phyloP scores from a whole-genome alignment of 2,113 vertebrate species.

The Psittacara wagleri region DNA sequence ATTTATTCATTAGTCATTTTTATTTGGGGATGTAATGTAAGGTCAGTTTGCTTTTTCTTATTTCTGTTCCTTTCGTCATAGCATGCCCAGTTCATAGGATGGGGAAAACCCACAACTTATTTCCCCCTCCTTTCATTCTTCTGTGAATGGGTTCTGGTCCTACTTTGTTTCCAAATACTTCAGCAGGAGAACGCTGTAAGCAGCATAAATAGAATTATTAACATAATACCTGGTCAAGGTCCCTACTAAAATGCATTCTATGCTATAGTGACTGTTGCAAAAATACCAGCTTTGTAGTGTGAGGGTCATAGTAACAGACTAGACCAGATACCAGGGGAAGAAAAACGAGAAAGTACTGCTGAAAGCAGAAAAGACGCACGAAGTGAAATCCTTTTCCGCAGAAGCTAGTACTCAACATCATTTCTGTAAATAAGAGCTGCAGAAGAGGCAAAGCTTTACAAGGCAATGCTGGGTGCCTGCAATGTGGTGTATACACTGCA shows the following conservation, averaged over 20 bases:
- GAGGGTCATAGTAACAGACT: not conserved
- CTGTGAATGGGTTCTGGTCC: not conserved
- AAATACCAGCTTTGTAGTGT: not conserved
- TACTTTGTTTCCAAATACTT: not conserved
- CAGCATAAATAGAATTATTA: not conserved
- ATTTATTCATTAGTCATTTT: not conserved
- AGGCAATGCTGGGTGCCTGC: not conserved
- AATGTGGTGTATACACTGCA: not conserved
- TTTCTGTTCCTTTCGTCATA: not conserved
- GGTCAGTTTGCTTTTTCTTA: not conserved
- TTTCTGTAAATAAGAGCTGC: not conserved
- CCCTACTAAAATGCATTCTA: not conserved
- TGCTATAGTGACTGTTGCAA: not conserved
- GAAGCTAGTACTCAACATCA: not conserved
- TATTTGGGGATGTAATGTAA: not conserved
- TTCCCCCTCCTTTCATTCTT: not conserved
- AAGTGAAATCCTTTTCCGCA: not conserved
- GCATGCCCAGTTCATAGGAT: not conserved
- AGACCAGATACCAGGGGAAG: not conserved
- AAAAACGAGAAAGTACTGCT: not conserved
- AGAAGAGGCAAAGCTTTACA: not conserved
- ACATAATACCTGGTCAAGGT: not conserved
- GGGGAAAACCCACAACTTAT: not conserved
- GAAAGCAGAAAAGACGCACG: not conserved
- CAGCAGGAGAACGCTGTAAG: not conserved